Evolutionary conservation across 2,888 invertebrate species (phyloP), one percentile per base, ranked within the genome.

Genomic region (Xestia sexstrigata): DNA sequence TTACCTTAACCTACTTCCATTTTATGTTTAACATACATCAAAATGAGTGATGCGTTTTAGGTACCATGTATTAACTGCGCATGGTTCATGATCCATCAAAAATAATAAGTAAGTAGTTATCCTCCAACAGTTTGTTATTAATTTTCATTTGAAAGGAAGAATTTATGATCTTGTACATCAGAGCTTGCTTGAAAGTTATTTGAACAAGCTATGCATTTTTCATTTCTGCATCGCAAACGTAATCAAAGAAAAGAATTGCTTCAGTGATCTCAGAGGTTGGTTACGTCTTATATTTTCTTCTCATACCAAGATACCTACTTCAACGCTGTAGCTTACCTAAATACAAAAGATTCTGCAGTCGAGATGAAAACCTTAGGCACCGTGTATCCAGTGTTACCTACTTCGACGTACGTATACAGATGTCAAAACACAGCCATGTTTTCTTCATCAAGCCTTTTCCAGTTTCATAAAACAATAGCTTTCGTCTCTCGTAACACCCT

Each of bases 401-500:
- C 35, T 65, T 72, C 65, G 45, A 67, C 60, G 23, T 72, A 82
- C 42, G 42, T 67, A 71, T 60, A 81, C 77, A 75, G 39, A 81
- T 60, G 67, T 78, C 74, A 63, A 72, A 72, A 70, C 66, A 78
- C 70, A 83, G 70, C 67, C 55, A 74, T 74, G 79, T 89, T 91
- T 91, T 90, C 90, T 90, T 92, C 91, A 91, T 92, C 90, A 90
- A 89, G 90, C 89, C 91, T 91, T 93, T 92, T 90, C 80, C 90
- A 91, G 91, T 79, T 78, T 26, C 79, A 79, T 86, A 74, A 83
- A 88, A 90, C 91, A 92, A 91, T 88, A 86, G 52, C 72, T 70
- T 70, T 60, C 79, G 79, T 70, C 78, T 81, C 78, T 82, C 80
- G 74, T 82, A 70, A 81, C 80, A 82, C 86, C 86, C 78, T 76